Conservation (phyloP, 2,888 invertebrate genomes). For the Rhagonycha lutea region DNA sequence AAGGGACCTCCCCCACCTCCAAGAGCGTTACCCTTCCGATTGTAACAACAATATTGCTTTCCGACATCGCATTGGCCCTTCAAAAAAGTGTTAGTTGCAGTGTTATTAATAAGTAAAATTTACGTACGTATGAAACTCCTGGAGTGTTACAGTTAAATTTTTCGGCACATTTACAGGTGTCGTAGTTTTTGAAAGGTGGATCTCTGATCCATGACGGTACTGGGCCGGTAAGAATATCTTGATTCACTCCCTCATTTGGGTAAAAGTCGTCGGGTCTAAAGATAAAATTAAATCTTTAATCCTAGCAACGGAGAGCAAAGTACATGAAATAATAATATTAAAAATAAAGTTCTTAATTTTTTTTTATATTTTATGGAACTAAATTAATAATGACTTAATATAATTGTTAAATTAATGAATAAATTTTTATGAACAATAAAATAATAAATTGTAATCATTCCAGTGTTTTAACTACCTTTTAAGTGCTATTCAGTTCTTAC, state of each 20-base stretch:
- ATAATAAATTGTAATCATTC: too few relatives aligned
- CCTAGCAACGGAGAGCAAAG: not conserved
- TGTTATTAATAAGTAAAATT: not conserved
- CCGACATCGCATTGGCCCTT: slow-evolving; percentile 68
- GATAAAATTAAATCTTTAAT: not conserved
- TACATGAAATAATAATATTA: too few relatives aligned
- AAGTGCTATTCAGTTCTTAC: too few relatives aligned
- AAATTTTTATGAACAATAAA: too few relatives aligned
- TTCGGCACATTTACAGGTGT: slow-evolving; percentile 59
- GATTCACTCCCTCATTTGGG: slow-evolving; percentile 28
- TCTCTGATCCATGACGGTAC: slow-evolving; percentile 53
- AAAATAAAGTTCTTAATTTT: too few relatives aligned
- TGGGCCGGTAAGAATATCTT: slow-evolving; percentile 50
- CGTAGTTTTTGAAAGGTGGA: slow-evolving; percentile 51
- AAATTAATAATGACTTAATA: too few relatives aligned
- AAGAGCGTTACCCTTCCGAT: slow-evolving; percentile 41
- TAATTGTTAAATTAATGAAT: too few relatives aligned
- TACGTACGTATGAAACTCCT: slow-evolving; percentile 59
- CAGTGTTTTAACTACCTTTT: too few relatives aligned
- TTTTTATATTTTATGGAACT: too few relatives aligned
- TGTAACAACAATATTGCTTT: slow-evolving; percentile 68
- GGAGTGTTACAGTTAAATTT: slow-evolving; percentile 61
- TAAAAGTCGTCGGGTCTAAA: not conserved
- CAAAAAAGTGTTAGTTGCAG: slow-evolving; percentile 35
- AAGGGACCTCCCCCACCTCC: slow-evolving; percentile 47